Evolutionary conservation across 2,113 vertebrate genomes (phyloP).

Genomic region (Rhea pennata): DNA sequence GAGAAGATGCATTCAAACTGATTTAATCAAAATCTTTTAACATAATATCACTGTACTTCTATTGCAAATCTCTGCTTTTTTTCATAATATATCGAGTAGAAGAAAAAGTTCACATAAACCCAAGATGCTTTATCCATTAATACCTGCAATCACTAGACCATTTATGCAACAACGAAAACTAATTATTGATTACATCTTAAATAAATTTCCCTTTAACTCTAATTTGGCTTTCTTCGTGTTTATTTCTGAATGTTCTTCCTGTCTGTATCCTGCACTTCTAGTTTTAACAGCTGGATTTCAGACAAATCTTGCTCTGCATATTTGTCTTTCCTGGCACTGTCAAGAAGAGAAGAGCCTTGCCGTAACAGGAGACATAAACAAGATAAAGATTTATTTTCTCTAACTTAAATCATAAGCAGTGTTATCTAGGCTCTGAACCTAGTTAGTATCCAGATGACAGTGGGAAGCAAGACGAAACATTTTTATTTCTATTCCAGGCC

Average conservation of each 20-base stretch:
- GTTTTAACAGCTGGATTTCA: constrained; percentile 17
- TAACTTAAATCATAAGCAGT: neutral
- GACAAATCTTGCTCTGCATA: constrained; percentile 34
- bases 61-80: neutral
- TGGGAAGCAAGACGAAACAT: constrained; percentile 30
- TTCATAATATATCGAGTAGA: too few species aligned
- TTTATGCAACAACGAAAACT: neutral
- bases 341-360: constrained; percentile 54
- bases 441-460: constrained; percentile 38
- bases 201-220: neutral
- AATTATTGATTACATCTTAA: neutral
- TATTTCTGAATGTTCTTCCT: neutral
- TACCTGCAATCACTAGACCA: neutral
- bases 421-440: constrained; percentile 48
- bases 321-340: constrained; percentile 67
- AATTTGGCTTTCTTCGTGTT: neutral
- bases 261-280: neutral
- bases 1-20: neutral
- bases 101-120: neutral
- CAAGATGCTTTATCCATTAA: neutral
- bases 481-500: constrained; percentile 52
- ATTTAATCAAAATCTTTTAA: neutral
- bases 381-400: constrained; percentile 62
- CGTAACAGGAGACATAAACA: constrained; percentile 72
- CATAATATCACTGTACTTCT: neutral